Conservation (phyloP, 2,888 invertebrate genomes). For the Scaptomyza parva region DNA sequence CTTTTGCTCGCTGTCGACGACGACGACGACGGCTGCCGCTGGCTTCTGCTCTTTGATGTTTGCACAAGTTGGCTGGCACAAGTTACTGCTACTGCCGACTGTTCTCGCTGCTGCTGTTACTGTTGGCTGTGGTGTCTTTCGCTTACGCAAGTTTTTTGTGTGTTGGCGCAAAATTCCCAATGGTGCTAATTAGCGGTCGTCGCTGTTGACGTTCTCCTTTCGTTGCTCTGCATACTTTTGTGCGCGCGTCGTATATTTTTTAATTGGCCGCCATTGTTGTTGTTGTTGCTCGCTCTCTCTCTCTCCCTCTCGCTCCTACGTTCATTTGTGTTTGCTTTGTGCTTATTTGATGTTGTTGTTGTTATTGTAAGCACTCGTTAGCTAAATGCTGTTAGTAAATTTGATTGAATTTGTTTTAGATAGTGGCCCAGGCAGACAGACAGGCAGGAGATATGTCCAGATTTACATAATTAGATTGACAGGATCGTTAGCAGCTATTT, state of each 20-base stretch:
- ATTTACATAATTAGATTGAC: neutral
- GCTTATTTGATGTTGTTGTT: conserved; percentile 16
- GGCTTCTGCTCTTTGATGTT: conserved; percentile 73
- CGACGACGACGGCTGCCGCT: conserved; percentile 7
- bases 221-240: conserved; percentile 60
- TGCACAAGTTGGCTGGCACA: conserved; percentile 69
- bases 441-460: neutral
- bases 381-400: conserved; percentile 54
- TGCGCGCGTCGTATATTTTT: conserved; percentile 71
- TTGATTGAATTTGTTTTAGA: conserved; percentile 57
- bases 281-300: conserved; percentile 24
- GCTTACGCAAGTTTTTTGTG: conserved; percentile 40
- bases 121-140: conserved; percentile 28
- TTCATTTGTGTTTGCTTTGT: too few species aligned
- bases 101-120: conserved; percentile 2
- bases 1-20: conserved; percentile 29
- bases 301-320: too few species aligned
- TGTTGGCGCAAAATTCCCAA: conserved; percentile 81
- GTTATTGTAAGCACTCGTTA: conserved; percentile 36
- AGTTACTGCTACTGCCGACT: conserved; percentile 28
- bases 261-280: conserved; percentile 60
- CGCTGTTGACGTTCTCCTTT: conserved; percentile 57
- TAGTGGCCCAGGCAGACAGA: conserved; percentile 23
- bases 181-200: conserved; percentile 85
- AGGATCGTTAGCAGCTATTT: neutral